phyloP scores from a whole-genome alignment of 64 coral and sea anemone genomes.

The Montipora sp. region DNA sequence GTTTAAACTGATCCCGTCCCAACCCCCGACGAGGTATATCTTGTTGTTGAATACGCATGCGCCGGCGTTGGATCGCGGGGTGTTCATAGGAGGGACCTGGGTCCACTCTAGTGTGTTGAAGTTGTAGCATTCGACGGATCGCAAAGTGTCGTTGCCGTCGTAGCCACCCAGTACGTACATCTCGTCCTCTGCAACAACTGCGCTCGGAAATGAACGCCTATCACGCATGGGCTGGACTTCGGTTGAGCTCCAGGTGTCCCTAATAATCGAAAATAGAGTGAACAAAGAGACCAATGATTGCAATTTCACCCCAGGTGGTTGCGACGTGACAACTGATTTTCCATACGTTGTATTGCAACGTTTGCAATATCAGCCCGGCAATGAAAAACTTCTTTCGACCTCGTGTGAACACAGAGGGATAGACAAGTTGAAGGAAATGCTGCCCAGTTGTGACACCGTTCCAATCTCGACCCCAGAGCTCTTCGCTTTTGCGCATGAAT shows the following conservation, averaged over 20 bases:
- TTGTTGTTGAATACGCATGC: slow-evolving; percentile 98
- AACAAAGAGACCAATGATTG: neutral
- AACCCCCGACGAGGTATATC: slow-evolving; percentile 94
- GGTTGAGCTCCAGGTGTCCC: slow-evolving; percentile 94
- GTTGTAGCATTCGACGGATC: slow-evolving; percentile 89
- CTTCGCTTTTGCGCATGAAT: no score
- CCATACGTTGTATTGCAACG: no score
- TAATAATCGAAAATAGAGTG: slow-evolving; percentile 4
- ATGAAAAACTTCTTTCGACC: no score
- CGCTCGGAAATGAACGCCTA: slow-evolving; percentile 94
- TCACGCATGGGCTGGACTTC: slow-evolving; percentile 96
- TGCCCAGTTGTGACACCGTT: no score
- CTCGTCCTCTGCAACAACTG: slow-evolving; percentile 88
- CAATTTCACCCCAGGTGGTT: no score
- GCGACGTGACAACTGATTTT: no score
- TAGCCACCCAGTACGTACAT: slow-evolving; percentile 99
- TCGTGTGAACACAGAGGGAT: no score
- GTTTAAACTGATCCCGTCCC: slow-evolving; percentile 97
- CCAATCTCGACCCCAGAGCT: no score
- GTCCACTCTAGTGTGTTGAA: slow-evolving; percentile 90
- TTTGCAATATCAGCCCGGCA: no score
- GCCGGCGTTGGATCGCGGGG: slow-evolving; percentile 95
- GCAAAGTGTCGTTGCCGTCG: slow-evolving; percentile 95
- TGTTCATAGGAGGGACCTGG: slow-evolving; percentile 84
- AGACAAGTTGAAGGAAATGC: no score